Conservation (phyloP, 1,140 invertebrate genomes). For the Magallana gigas region DNA sequence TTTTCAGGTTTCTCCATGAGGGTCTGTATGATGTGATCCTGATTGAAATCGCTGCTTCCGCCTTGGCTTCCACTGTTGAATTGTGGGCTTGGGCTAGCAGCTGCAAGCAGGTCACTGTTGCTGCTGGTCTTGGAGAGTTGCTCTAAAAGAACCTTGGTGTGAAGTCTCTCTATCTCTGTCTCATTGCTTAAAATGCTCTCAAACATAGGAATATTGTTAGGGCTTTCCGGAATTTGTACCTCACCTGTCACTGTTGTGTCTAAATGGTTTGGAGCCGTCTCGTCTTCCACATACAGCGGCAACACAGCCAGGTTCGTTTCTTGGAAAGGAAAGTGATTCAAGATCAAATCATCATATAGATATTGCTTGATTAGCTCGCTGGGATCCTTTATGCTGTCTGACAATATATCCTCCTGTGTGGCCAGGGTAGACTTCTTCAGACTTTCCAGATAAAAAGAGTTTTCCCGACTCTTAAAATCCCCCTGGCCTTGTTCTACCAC, state of each 20-base stretch:
- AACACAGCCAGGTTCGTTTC: neutral
- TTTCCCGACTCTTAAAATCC: neutral
- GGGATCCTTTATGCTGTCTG: neutral
- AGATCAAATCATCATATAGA: neutral
- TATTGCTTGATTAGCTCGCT: neutral
- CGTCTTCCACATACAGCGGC: neutral
- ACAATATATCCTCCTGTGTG: neutral
- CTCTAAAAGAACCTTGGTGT: neutral
- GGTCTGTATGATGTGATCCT: conserved; percentile 10
- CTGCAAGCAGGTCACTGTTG: neutral
- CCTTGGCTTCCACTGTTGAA: conserved; percentile 3
- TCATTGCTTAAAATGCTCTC: neutral
- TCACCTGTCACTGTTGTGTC: neutral
- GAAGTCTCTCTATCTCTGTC: neutral
- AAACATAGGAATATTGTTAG: neutral
- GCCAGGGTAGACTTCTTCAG: neutral
- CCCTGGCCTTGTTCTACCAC: neutral
- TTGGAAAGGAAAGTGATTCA: neutral
- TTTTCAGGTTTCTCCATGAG: conserved; percentile 1
- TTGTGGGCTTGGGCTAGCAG: neutral
- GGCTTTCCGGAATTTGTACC: neutral
- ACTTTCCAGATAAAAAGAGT: neutral
- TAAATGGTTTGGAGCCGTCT: neutral
- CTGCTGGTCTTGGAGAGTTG: neutral
- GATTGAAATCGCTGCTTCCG: neutral